Conservation (phyloP, 1,140 invertebrate species). For the Rhopalosiphum maidis region DNA sequence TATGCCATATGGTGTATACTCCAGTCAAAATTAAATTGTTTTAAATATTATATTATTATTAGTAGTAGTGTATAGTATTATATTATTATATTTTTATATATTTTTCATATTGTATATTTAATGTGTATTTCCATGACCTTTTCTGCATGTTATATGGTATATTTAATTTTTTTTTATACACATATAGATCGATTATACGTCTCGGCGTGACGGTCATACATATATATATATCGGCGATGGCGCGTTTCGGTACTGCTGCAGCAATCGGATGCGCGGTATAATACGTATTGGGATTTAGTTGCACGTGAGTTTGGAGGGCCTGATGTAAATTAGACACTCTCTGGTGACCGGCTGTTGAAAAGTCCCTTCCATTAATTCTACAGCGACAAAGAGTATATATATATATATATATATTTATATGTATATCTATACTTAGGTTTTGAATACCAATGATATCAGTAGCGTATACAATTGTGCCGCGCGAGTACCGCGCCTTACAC, state of each 20-base stretch:
- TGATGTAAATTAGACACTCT: constrained; percentile 48
- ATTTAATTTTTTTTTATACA: no score
- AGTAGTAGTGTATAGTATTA: no score
- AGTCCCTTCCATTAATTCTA: constrained; percentile 31
- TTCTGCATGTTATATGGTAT: no score
- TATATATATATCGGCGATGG: background rate
- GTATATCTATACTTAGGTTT: background rate
- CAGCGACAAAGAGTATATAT: no score
- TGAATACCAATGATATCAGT: constrained; percentile 49
- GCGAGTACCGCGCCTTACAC: background rate
- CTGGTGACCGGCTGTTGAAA: constrained; percentile 53
- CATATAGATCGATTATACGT: background rate
- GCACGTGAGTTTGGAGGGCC: background rate
- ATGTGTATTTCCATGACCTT: no score
- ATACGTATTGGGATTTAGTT: constrained; percentile 53
- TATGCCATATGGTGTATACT: no score
- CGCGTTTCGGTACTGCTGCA: background rate
- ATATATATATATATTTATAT: background rate
- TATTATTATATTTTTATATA: no score
- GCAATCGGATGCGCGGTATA: constrained; percentile 43
- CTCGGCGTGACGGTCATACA: background rate
- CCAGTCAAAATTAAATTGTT: no score
- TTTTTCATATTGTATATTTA: no score
- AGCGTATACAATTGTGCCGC: background rate
- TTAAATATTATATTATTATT: no score